phyloP scores from a whole-genome alignment of 1,140 invertebrate genomes.

The Orussus abietinus region DNA sequence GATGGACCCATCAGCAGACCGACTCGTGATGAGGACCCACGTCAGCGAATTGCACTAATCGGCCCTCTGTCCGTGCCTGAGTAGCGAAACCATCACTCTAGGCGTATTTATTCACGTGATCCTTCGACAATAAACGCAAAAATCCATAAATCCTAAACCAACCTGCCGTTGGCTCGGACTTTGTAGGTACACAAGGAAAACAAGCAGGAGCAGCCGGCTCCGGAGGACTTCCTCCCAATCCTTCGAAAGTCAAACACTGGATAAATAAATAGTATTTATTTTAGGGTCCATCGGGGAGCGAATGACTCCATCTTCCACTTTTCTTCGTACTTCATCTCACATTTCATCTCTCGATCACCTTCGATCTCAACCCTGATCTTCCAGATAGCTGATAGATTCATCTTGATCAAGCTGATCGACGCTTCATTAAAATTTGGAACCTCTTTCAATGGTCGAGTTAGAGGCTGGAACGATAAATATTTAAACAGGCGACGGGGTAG shows the following conservation, averaged over 20 bases:
- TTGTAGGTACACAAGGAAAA: neutral
- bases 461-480: conserved; percentile 49
- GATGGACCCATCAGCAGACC: neutral
- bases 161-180: conserved; percentile 25
- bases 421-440: neutral
- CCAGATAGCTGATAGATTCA: too few species aligned
- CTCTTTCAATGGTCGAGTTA: too few species aligned
- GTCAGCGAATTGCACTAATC: too few species aligned
- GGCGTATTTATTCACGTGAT: conserved; percentile 43
- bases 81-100: conserved; percentile 33
- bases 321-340: neutral
- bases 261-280: conserved; percentile 39
- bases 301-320: neutral
- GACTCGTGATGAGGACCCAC: neutral
- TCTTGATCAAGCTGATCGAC: too few species aligned
- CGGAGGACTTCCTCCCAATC: conserved; percentile 20
- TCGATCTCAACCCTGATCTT: too few species aligned
- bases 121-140: conserved; percentile 44
- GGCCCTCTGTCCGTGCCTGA: conserved; percentile 22
- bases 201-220: neutral
- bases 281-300: conserved; percentile 14
- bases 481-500: conserved; percentile 35
- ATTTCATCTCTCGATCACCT: too few species aligned
- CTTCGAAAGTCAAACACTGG: conserved; percentile 47
- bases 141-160: conserved; percentile 53